Base-by-base conservation (phyloP, 92 coral and sea anemone species). In the Palythoa grandis region DNA sequence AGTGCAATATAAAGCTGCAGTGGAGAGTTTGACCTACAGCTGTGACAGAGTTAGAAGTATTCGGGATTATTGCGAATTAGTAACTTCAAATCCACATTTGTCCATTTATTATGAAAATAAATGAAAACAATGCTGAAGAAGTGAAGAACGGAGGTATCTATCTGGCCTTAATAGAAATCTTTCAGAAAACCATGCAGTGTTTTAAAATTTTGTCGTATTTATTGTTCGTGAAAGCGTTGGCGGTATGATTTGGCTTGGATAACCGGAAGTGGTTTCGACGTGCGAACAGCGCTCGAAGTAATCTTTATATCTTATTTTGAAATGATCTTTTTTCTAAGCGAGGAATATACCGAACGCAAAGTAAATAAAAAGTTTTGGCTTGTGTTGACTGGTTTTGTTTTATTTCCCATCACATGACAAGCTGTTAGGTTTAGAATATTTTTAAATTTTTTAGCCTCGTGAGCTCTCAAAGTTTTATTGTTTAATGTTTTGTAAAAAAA, bases 261-360 rank as follows among this genome's bases (percentile, higher is more conserved):
- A 23, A 24, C 83, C 83, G 83, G 83, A 78, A 78, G 83, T 78
- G 10, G 54, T 19, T 60, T n/a, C 25, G 43, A 52, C 83, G 50
- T 29, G 58, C 37, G 67, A 68, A 39, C 56, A 16, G 39, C 39
- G 66, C 66, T 60, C 7, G 19, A 60, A 22, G 19, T 1, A n/a
- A 3, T n/a, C 65, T 60, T 15, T 19, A 17, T 5, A 17, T 4
- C 1, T n/a, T 19, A 17, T 2, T n/a, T 63, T 63, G 2, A 63
- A 63, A 63, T 1, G 17, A 63, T 63, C 11, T 19, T n/a, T 63
- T n/a, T 11, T 16, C 7, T 63, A 14, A 14, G 67, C 22, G 2
- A 60, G 17, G 22, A 63, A 63, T 17, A 17, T 63, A 7, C 25
- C 2, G 11, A 20, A 63, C 8, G 17, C 25, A 4, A 16, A 2